Base-by-base conservation (phyloP, 2,888 invertebrate species). In the Temnothorax unifasciatus region DNA sequence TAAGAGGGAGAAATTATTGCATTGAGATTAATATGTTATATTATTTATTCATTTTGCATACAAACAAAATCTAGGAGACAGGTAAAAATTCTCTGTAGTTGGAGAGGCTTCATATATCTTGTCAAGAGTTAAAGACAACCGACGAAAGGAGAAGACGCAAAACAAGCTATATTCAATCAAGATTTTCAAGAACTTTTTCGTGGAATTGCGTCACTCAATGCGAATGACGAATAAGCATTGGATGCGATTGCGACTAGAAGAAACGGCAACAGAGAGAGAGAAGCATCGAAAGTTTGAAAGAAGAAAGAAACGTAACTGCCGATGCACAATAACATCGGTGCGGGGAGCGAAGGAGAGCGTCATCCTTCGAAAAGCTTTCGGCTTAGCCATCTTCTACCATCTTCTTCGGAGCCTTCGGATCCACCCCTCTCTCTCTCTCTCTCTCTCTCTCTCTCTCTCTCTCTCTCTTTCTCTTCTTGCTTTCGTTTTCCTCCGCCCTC, bases 341-440 rank as follows among this genome's bases (percentile, higher is more conserved):
- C 47, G 29, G 29, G 41, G 73, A 61, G 69, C 29, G 29, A 3
- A 29, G 81, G 79, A 82, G 74, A 79, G 61, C 82, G 79, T 87
- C 86, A 84, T 89, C 85, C 84, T 90, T 91, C 85, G 83, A 90
- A 89, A 88, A 90, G 88, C 85, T 89, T 64, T 90, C 90, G 88
- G 91, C 90, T 90, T 89, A 92, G 90, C 86, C 29, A 29, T 29
- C 89, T 92, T 88, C 87, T 85, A 74, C 88, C 87, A 84, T 85
- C 88, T 89, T 86, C 86, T 86, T 82, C 89, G 82, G 82, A 63
- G 6, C 63, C 82, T 77, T 66, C 52, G 34, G 34, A 34, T 34
- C 34, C 34, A 34, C 34, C 34, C 34, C 34, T 34, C 34, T 34
- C 25, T 41, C 13, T 29, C 8, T n/a, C 3, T n/a, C n/a, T n/a